A percentile compares a stretch with the other conserved stretches of the same genome.
These are phyloP conservation scores for Scortum barcoo DNA, from an alignment of 2,113 vertebrate genomes.

Conservation along the genomic window DNA sequence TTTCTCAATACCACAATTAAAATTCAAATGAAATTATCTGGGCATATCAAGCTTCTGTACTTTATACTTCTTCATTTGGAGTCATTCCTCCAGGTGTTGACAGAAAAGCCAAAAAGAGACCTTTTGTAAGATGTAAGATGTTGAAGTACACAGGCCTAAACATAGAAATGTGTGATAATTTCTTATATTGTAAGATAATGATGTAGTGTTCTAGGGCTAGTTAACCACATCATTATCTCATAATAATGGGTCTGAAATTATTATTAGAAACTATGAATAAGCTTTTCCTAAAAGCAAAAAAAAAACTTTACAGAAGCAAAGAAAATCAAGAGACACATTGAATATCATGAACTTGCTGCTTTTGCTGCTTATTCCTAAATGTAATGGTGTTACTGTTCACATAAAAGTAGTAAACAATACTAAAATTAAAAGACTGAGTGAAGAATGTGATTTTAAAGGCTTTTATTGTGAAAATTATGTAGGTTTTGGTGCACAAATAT, in stretches of 20 bases:
- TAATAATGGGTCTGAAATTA: background rate
- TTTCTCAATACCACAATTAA: background rate
- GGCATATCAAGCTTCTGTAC: background rate
- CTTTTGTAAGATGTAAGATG: background rate
- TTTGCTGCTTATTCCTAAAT: too few species aligned
- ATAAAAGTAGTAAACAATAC: background rate
- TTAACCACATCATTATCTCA: background rate
- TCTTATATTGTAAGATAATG: slow-evolving; percentile 3
- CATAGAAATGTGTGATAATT: background rate
- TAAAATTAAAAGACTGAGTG: too few species aligned
- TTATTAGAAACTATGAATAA: background rate
- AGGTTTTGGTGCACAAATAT: background rate
- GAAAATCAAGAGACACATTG: too few species aligned
- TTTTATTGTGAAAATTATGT: background rate
- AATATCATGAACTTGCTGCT: too few species aligned
- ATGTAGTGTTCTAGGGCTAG: background rate
- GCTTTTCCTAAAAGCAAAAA: too few species aligned
- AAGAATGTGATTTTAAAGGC: background rate
- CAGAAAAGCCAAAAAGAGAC: background rate
- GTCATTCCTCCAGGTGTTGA: background rate
- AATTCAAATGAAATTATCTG: background rate
- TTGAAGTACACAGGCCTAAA: background rate
- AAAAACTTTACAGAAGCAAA: too few species aligned
- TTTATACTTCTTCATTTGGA: background rate
- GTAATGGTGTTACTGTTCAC: background rate